phyloP scores from a whole-genome alignment of 2,113 vertebrate species.

The Dipodomys ordii region DNA sequence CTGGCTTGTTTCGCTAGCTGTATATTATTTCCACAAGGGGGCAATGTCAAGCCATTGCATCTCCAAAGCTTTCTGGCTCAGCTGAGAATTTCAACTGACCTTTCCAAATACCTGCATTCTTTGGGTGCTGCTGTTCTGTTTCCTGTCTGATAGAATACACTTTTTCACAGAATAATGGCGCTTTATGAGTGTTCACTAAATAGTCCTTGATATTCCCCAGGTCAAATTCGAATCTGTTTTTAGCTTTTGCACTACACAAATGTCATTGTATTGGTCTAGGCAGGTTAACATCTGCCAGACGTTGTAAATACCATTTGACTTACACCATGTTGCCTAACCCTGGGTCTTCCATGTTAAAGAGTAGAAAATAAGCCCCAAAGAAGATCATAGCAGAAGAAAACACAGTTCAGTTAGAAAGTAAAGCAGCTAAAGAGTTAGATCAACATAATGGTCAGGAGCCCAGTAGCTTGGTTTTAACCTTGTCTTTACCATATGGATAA shows the following conservation, averaged over 20 bases:
- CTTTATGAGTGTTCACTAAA: neutral
- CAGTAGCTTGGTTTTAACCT: neutral
- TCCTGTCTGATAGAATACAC: neutral
- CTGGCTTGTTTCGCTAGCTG: neutral
- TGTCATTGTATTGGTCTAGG: neutral
- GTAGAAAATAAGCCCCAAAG: neutral
- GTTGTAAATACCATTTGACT: neutral
- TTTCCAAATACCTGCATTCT: neutral
- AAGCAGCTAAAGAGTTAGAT: neutral
- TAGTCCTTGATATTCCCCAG: neutral
- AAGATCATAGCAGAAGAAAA: neutral
- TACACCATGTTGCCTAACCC: neutral
- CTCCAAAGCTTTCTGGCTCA: accelerated
- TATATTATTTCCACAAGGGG: neutral
- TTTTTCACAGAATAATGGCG: neutral
- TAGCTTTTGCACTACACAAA: neutral
- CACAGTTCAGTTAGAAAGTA: neutral
- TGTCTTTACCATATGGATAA: neutral
- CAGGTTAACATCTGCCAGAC: neutral
- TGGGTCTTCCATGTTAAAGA: neutral
- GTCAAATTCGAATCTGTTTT: slow-evolving; percentile 23
- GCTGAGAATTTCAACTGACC: neutral
- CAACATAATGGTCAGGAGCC: neutral
- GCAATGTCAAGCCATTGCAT: neutral
- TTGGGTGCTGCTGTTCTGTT: neutral